Conservation (phyloP, 2,888 invertebrate species). For the Cerceris ruficornis region DNA sequence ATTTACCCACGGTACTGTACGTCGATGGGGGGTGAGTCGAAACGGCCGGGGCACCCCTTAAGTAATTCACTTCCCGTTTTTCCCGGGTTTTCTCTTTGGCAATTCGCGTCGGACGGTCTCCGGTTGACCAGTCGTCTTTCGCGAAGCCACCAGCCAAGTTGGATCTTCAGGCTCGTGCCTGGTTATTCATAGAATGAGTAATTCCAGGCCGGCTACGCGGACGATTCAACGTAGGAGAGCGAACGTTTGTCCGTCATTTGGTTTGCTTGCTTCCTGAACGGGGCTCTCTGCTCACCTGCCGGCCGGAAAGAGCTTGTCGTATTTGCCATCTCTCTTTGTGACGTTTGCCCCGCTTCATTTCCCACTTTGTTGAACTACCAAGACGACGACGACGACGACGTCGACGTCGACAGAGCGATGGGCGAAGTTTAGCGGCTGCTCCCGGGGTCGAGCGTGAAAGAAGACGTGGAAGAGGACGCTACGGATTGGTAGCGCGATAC, state of each 20-base stretch:
- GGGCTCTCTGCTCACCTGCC: constrained; percentile 63
- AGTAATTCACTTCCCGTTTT: constrained; percentile 38
- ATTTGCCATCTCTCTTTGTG: constrained; percentile 79
- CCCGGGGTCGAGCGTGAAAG: constrained; percentile 16
- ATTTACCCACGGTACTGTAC: constrained; percentile 20
- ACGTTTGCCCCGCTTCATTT: constrained; percentile 71
- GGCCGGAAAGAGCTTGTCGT: constrained; percentile 72
- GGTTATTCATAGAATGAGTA: constrained; percentile 75
- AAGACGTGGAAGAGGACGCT: constrained; percentile 10
- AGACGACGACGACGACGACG: constrained; percentile 33
- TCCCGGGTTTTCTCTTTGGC: constrained; percentile 3
- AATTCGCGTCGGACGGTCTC: not conserved
- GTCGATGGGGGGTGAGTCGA: constrained; percentile 15
- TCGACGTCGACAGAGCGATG: not conserved
- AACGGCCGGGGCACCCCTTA: not conserved
- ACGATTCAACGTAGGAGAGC: constrained; percentile 52
- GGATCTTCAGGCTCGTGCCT: constrained; percentile 58
- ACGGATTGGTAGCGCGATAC: constrained; percentile 14
- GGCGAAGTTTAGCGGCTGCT: not conserved
- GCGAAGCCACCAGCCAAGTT: constrained; percentile 20
- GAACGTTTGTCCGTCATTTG: constrained; percentile 71
- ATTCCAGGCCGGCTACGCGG: constrained; percentile 51
- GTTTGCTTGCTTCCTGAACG: constrained; percentile 56
- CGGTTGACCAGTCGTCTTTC: constrained; percentile 41
- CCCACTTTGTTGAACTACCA: constrained; percentile 67